Evolutionary conservation across 37 sponge, comb jelly and placozoan genomes (phyloP).

Genomic region (Eunapius fragilis): DNA sequence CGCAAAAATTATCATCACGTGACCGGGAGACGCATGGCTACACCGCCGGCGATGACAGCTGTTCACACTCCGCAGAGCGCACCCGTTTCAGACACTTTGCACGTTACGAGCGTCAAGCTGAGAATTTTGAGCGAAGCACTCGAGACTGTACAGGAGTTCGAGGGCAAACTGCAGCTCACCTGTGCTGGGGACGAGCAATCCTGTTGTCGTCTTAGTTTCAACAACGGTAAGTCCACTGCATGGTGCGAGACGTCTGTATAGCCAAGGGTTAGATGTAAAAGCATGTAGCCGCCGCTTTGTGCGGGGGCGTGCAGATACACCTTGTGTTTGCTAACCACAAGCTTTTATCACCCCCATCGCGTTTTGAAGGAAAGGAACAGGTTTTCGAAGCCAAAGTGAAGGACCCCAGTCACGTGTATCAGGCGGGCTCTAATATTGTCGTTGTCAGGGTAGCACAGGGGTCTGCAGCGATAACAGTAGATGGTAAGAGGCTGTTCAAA

Average conservation of each 20-base stretch:
- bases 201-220: constrained; percentile 18
- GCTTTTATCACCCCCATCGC: no score
- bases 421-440: constrained; percentile 1
- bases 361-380: constrained; percentile 21
- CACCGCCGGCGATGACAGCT: not conserved
- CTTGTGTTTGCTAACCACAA: not conserved
- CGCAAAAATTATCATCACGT: no score
- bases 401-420: not conserved
- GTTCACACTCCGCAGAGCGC: not conserved
- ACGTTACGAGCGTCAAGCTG: constrained; percentile 3
- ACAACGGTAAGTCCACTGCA: constrained; percentile 6
- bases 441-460: constrained; percentile 36
- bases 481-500: constrained; percentile 12
- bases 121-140: constrained; percentile 29
- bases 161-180: constrained; percentile 15
- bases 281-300: not conserved
- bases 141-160: not conserved
- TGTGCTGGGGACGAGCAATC: not conserved
- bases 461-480: constrained; percentile 34
- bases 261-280: no score
- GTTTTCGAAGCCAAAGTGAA: constrained; percentile 21
- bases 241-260: not conserved
- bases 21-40: not conserved
- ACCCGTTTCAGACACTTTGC: not conserved
- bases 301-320: not conserved